phyloP scores from a whole-genome alignment of 53 echinoderm and acorn worm genomes.

The Crossaster papposus region DNA sequence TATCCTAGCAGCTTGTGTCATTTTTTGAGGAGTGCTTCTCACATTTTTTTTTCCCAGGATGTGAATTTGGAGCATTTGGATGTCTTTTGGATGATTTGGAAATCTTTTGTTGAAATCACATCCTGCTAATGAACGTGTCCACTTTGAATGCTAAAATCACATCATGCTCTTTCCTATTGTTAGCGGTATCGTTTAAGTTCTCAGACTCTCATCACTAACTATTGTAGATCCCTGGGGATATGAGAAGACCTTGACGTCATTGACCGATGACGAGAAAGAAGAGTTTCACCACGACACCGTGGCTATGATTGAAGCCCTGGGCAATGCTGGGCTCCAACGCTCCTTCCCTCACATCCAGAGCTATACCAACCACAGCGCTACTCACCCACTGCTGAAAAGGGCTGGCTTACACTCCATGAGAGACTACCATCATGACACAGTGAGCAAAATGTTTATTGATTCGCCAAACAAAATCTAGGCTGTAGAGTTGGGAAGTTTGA shows the following conservation, averaged over 20 bases:
- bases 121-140: too few species aligned
- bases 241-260: slow-evolving; percentile 9
- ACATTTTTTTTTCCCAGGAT: too few species aligned
- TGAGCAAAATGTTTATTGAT: background rate
- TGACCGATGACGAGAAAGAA: slow-evolving; percentile 17
- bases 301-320: slow-evolving; percentile 54
- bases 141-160: too few species aligned
- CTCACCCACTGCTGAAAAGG: slow-evolving; percentile 54
- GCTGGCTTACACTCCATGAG: slow-evolving; percentile 60
- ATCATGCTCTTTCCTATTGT: too few species aligned
- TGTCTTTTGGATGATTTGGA: too few species aligned
- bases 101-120: too few species aligned
- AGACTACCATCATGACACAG: slow-evolving; percentile 51
- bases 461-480: too few species aligned
- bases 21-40: too few species aligned
- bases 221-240: slow-evolving; percentile 57
- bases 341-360: slow-evolving; percentile 54
- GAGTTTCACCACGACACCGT: slow-evolving; percentile 45
- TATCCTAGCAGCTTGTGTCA: too few species aligned
- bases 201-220: background rate
- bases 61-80: too few species aligned
- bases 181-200: too few species aligned
- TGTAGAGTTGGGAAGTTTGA: too few species aligned
- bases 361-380: slow-evolving; percentile 42
- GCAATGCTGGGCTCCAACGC: slow-evolving; percentile 51